Base-by-base conservation (phyloP, 2,888 invertebrate species). In the Tillus elongatus region DNA sequence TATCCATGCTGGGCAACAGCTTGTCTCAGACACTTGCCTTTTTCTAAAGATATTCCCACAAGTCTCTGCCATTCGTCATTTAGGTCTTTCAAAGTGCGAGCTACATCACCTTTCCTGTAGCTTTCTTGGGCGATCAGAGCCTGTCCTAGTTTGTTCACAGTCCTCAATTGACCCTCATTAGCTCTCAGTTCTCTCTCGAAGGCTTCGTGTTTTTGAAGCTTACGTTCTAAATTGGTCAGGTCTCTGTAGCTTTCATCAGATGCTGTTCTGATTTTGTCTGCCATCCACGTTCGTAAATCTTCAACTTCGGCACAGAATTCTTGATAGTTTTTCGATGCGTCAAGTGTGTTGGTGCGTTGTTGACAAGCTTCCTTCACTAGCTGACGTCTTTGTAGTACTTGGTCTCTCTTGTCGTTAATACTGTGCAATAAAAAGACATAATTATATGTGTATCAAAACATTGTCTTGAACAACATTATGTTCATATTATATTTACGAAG, bases 121-220 rank as follows among this genome's bases (percentile, higher is more conserved):
- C 82, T 79, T 39, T 78, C 78, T 44, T 79, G 76, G 1, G 75
- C 74, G 40, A 87, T 76, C 43, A 90, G 63, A 1, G 76, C 75
- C 53, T 83, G 76, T 2, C 85, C 87, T 39, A 77, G 76, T 56
- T 88, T 88, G 50, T 87, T 89, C 0, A 93, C 84, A 13, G 82
- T 81, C 33, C 91, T 70, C 6, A 95, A 70, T 54, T 93, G 87
- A 9, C 90, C 91, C 63, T 96, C 92, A 56, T 96, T 97, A 1
- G 96, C 91, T 32, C 88, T 77, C 12, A 98, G 67, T 60, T 98
- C 97, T 1, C 95, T 73, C 56, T 96, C 95, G 58, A 97, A 96
- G 0, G 96, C 95, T 63, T 93, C 90, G 59, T 98, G 97, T 57
- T 93, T 93, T 65, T 95, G 92, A 1, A 93, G 67, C 60, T 95